Percentiles rank a stretch among this genome's conserved stretches.
Conservation (phyloP, 2,888 invertebrate genomes). For the Rotaria magnacalcarata region DNA sequence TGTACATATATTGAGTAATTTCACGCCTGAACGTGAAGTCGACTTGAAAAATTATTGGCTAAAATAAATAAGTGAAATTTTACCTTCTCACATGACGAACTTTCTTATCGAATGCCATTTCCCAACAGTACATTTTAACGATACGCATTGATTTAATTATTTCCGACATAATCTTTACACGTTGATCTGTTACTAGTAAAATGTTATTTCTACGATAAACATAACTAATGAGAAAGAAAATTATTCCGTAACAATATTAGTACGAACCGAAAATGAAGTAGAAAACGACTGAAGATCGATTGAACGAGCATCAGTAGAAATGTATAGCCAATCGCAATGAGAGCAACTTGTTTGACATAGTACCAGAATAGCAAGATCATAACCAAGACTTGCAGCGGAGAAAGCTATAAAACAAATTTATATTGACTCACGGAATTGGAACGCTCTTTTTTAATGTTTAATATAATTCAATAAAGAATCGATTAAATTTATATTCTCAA, state of each 20-base stretch:
- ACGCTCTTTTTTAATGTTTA: no score
- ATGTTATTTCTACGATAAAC: slow-evolving; percentile 64
- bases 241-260: no score
- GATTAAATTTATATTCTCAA: no score
- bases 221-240: no score
- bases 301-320: not conserved
- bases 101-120: slow-evolving; percentile 79
- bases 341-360: not conserved
- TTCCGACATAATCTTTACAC: slow-evolving; percentile 88
- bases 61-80: not conserved
- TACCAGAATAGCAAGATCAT: not conserved
- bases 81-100: slow-evolving; percentile 72
- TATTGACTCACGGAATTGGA: no score
- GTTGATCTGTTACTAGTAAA: slow-evolving; percentile 78
- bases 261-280: not conserved
- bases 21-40: not conserved
- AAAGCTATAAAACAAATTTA: not conserved
- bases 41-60: no score
- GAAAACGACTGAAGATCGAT: not conserved
- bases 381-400: not conserved
- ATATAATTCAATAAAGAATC: no score
- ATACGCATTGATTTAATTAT: slow-evolving; percentile 86
- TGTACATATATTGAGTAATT: not conserved
- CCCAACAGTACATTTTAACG: slow-evolving; percentile 94
- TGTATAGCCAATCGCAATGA: not conserved